Percentiles rank a stretch among this genome's conserved stretches.
These are phyloP conservation scores for Phortica variegata DNA, from an alignment of 1,140 invertebrate species.

Conservation along the genomic window DNA sequence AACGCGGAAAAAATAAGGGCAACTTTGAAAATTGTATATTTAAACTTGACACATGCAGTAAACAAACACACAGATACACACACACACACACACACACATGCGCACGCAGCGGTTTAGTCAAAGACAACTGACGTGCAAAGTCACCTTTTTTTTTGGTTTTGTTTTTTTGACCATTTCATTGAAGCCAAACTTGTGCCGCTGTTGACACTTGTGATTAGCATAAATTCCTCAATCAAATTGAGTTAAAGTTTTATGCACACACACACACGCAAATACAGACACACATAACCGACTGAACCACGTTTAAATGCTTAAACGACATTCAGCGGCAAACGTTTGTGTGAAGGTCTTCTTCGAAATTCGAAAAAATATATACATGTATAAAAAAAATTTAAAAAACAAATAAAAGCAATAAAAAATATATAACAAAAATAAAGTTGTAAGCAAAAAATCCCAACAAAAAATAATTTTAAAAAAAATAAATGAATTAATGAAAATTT, in stretches of 20 bases:
- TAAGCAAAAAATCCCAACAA: not conserved
- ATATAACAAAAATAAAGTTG: not conserved
- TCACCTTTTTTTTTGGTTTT: no score
- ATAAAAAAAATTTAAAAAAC: not conserved
- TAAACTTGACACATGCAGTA: no score
- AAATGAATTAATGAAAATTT: not conserved
- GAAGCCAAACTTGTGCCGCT: not conserved
- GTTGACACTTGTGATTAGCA: constrained; percentile 2
- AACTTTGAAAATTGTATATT: no score
- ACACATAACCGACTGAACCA: not conserved
- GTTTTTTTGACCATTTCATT: no score
- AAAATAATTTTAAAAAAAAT: not conserved
- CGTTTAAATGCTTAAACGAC: not conserved
- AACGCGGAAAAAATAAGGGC: no score
- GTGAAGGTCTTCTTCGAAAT: not conserved
- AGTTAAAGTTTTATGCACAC: not conserved
- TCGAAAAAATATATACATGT: constrained; percentile 3
- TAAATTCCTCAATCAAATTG: not conserved
- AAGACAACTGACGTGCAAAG: not conserved
- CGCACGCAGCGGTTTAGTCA: not conserved
- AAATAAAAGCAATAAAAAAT: constrained; percentile 10
- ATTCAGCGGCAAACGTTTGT: constrained; percentile 6
- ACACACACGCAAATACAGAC: not conserved
- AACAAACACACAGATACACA: no score
- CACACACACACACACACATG: not conserved